phyloP scores from a whole-genome alignment of 2,888 invertebrate genomes.

The Trachelus stipa region DNA sequence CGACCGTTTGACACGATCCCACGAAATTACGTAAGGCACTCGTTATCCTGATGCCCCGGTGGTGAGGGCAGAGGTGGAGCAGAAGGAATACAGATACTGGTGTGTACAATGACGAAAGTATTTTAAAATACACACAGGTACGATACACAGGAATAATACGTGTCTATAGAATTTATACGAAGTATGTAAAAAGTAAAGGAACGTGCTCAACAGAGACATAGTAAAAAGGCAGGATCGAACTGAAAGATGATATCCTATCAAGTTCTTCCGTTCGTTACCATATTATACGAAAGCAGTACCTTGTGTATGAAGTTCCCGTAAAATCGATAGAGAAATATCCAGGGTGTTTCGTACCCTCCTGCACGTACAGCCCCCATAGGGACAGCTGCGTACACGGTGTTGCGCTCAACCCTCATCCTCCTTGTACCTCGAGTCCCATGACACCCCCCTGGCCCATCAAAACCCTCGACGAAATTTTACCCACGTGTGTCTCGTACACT shows the following conservation, averaged over 20 bases:
- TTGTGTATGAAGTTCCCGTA: not conserved
- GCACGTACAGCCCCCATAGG: slow-evolving; percentile 1
- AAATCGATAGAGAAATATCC: slow-evolving; percentile 14
- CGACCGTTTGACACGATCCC: not conserved
- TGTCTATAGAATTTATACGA: not conserved
- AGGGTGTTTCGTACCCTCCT: slow-evolving; percentile 19
- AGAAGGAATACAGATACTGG: not conserved
- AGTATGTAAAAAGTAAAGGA: not conserved
- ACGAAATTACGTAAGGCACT: not conserved
- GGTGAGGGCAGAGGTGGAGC: not conserved
- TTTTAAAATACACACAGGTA: too few relatives aligned
- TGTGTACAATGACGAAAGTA: not conserved
- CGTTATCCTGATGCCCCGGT: not conserved
- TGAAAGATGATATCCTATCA: not conserved
- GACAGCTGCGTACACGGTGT: slow-evolving; percentile 6
- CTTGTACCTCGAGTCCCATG: slow-evolving; percentile 1
- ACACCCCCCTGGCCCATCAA: not conserved
- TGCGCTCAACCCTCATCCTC: not conserved
- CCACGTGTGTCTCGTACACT: slow-evolving; percentile 37
- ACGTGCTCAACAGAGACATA: not conserved
- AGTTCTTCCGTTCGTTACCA: not conserved
- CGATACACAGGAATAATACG: too few relatives aligned
- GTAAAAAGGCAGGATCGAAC: not conserved
- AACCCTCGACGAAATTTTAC: slow-evolving; percentile 8
- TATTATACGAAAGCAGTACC: not conserved